Evolutionary conservation across 2,888 invertebrate species (phyloP).

Genomic region (Eristalis arbustorum): DNA sequence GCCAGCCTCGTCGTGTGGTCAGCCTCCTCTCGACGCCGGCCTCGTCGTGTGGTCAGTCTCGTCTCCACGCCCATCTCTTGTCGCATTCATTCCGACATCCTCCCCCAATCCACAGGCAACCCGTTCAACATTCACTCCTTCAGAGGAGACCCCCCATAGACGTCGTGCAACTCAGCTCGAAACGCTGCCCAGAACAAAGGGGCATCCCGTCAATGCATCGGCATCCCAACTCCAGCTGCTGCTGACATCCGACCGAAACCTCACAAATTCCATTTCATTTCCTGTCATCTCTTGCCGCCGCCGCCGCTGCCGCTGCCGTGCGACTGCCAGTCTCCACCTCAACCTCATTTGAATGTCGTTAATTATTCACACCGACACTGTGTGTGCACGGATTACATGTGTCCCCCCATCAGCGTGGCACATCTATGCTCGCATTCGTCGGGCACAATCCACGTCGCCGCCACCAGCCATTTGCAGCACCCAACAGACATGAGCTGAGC

Average conservation of each 20-base stretch:
- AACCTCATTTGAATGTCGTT: slow-evolving; percentile 66
- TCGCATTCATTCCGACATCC: too few species aligned
- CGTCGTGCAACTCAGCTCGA: background rate
- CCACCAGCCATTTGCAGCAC: slow-evolving; percentile 11
- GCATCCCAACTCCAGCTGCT: background rate
- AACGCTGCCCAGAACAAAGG: background rate
- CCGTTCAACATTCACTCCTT: too few species aligned
- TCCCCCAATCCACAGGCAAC: too few species aligned
- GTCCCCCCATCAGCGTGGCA: slow-evolving; percentile 19
- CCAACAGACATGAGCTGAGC: too few species aligned
- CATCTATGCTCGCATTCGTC: slow-evolving; percentile 10
- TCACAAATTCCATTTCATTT: background rate
- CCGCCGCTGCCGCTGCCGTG: background rate
- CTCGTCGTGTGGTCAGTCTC: too few species aligned
- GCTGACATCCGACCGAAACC: background rate
- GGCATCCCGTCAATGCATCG: background rate
- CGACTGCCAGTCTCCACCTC: background rate
- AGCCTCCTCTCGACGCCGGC: too few species aligned
- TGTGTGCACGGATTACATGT: slow-evolving; percentile 44
- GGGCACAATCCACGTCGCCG: background rate
- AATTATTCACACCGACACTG: slow-evolving; percentile 63
- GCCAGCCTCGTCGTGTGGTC: too few species aligned
- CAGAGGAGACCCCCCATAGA: background rate
- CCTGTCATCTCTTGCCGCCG: background rate
- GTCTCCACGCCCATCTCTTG: too few species aligned